Base-by-base conservation (phyloP, 2,888 invertebrate genomes). In the Glomeris marginata region DNA sequence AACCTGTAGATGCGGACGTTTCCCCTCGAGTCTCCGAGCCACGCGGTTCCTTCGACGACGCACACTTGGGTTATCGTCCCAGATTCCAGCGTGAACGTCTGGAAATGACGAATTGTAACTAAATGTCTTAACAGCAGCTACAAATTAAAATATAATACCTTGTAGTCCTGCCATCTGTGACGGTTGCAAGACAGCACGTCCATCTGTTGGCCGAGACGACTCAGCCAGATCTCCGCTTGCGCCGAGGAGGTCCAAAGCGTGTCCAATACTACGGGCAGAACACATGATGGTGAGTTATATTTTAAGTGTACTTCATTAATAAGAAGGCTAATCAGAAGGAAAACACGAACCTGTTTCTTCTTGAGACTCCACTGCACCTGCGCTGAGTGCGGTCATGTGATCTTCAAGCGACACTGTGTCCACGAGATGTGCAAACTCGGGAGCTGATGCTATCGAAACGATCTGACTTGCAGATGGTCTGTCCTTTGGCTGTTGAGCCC, bases 381-480 rank as follows among this genome's bases (percentile, higher is more conserved):
- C 54, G 43, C 52, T 47, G 36, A 52, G 44, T n/a, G 52, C 50
- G 10, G 54, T 21, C 16, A 46, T 49, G 18, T 52, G 46, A 3
- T 63, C 64, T 45, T 79, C 79, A 53, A 88, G 66, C 0, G 81
- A 75, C 35, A 83, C 76, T 48, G 84, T 78, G 64, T 90, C 88
- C 46, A 81, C 71, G 36, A 91, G 70, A 66, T 87, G 85, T n/a
- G 81, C 81, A 69, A 86, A 91, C 72, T 97, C 95, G 0, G 95
- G 91, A 2, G 90, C 88, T 2, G 83, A 80, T 0, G 85, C 82
- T 53, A 91, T 83, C 2, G 84, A 83, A n/a, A 92, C 90, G 22
- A 94, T 82, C 65, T 94, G 91, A 59, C 87, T 87, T 4, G 95
- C 91, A 0, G 92, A 85, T 0, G 97, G 97, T 6, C 98, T 76